A percentile compares a stretch with the other conserved stretches of the same genome.
These are phyloP conservation scores for Cygnus atratus DNA, from an alignment of 2,113 vertebrate genomes.

Conservation along the genomic window DNA sequence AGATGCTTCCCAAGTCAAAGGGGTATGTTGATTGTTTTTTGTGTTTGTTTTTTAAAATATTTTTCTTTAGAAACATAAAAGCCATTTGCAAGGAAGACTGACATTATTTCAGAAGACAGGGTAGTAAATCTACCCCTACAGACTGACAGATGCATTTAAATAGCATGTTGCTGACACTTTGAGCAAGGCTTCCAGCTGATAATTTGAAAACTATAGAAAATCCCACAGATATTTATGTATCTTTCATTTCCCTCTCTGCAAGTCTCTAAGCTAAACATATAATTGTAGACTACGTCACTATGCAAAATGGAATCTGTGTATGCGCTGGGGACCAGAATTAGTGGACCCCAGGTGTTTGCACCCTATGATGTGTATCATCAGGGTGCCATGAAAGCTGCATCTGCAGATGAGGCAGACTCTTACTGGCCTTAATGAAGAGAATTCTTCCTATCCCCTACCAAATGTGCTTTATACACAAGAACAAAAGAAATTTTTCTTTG, in stretches of 20 bases:
- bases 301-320: not conserved
- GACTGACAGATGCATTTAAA: not conserved
- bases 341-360: not conserved
- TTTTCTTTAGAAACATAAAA: not conserved
- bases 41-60: not conserved
- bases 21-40: slow-evolving; percentile 57
- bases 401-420: not conserved
- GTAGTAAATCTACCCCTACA: not conserved
- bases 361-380: not conserved
- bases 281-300: not conserved
- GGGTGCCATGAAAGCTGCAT: not conserved
- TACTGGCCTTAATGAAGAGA: not conserved
- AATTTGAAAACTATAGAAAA: not conserved
- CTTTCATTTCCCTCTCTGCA: not conserved
- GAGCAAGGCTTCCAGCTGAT: not conserved
- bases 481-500: too few relatives aligned
- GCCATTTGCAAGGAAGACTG: not conserved
- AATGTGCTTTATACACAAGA: not conserved
- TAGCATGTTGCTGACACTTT: not conserved
- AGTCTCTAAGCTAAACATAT: not conserved
- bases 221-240: not conserved
- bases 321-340: not conserved
- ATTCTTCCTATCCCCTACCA: not conserved
- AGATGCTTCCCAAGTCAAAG: slow-evolving; percentile 81
- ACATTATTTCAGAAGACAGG: not conserved